Base-by-base conservation (phyloP, 1,140 invertebrate genomes). In the Euura lappo region DNA sequence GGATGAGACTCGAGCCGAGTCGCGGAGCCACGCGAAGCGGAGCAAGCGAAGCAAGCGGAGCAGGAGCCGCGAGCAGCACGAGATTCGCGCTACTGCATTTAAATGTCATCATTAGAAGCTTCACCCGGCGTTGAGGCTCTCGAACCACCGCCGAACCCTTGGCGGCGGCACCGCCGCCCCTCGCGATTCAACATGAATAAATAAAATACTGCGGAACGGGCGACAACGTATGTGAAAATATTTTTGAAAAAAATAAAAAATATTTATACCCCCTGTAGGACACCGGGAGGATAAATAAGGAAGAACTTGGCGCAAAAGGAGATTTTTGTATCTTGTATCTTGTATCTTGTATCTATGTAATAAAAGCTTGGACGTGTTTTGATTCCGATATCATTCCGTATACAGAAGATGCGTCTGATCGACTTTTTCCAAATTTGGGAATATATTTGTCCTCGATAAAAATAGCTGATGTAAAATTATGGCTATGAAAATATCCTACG, bases 21-120 rank as follows among this genome's bases (percentile, higher is more conserved):
- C 47, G 47, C 7, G 11, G 47, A n/a, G 6, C 10, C 51, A n/a
- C 10, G 13, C 3, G 51, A 60, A 60, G 28, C 3, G 51, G 11
- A 51, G 47, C 2, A 5, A 60, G 2, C n/a, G 51, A 60, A 60
- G 51, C 8, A 60, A 60, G 51, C 3, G n/a, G 13, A 60, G 51
- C 13, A 60, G 51, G 8, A 60, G 79, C 77, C 79, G 81, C 79
- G 81, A 79, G 80, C 80, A 83, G 79, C 84, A 85, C 79, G 82
- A 83, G 87, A 86, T 84, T 84, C 85, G 83, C 84, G 82, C 82
- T 81, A 86, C 85, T 87, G 87, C 87, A 88, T 88, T 88, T 88
- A 88, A 88, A 88, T 88, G 87, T 87, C 85, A 88, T 88, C 86
- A 87, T 88, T 88, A 86, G 83, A 81, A 82, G 84, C 79, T 79